Evolutionary conservation across 2,113 vertebrate species (phyloP).

Genomic region (Nothoprocta pentlandii): DNA sequence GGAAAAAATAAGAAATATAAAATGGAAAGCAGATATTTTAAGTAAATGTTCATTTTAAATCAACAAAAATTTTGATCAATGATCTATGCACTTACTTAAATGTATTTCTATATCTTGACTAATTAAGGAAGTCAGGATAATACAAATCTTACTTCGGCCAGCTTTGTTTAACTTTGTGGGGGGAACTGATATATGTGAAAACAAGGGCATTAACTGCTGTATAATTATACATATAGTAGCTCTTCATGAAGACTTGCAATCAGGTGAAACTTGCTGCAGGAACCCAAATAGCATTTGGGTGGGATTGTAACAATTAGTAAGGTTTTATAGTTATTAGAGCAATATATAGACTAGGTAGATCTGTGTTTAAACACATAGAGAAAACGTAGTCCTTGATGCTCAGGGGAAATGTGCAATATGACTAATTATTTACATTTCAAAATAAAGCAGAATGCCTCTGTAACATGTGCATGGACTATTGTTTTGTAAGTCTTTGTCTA

Average conservation of each 20-base stretch:
- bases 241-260: conserved; percentile 34
- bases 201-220: not conserved
- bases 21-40: accelerated
- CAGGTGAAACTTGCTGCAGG: not conserved
- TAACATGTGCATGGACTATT: not conserved
- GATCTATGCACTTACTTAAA: not conserved
- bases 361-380: not conserved
- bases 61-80: not conserved
- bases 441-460: conserved; percentile 18
- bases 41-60: not conserved
- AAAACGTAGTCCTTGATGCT: not conserved
- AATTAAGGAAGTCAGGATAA: not conserved
- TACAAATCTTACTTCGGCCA: not conserved
- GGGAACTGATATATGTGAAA: not conserved
- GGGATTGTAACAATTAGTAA: conserved; percentile 34
- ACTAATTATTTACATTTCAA: conserved; percentile 34
- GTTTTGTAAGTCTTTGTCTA: not conserved
- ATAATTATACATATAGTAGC: not conserved
- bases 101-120: not conserved
- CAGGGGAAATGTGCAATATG: conserved; percentile 34
- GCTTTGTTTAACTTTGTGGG: not conserved
- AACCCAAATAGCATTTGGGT: not conserved
- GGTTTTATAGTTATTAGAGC: conserved; percentile 48
- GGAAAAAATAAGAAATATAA: not conserved
- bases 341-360: not conserved